Evolutionary conservation across 2,888 invertebrate species (phyloP).

Genomic region (Drosophila peninsularis): DNA sequence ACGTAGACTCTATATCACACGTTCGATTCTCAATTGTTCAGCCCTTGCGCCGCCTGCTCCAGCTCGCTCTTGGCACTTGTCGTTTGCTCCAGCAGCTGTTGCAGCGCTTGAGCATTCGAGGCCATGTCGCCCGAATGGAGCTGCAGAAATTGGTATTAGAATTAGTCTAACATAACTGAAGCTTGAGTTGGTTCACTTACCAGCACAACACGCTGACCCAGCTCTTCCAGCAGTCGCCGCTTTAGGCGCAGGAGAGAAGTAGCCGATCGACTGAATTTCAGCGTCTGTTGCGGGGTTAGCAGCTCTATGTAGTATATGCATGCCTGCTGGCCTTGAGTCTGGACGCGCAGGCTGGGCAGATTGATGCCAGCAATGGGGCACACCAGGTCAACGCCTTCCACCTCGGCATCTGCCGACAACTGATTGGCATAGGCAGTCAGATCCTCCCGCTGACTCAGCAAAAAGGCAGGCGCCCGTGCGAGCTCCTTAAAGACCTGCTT

Average conservation of each 20-base stretch:
- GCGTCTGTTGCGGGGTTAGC: constrained; percentile 72
- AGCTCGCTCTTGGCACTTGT: neutral
- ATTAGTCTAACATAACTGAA: neutral
- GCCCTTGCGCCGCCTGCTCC: constrained; percentile 23
- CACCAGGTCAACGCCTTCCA: constrained; percentile 68
- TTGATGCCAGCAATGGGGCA: constrained; percentile 82
- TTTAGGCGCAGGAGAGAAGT: constrained; percentile 78
- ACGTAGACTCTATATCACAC: constrained; percentile 62
- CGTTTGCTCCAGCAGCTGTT: constrained; percentile 40
- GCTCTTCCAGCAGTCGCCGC: constrained; percentile 68
- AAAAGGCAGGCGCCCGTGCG: constrained; percentile 70
- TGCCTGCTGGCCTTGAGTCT: constrained; percentile 44
- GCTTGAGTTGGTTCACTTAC: constrained; percentile 52
- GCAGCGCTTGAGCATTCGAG: constrained; percentile 51
- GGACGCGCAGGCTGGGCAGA: constrained; percentile 79
- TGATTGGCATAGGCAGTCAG: constrained; percentile 63
- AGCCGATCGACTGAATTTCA: constrained; percentile 75
- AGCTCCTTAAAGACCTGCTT: constrained; percentile 64
- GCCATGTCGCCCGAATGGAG: constrained; percentile 60
- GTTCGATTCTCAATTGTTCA: constrained; percentile 38
- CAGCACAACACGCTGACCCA: constrained; percentile 76
- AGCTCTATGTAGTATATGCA: constrained; percentile 75
- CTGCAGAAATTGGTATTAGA: constrained; percentile 24
- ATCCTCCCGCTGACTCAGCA: constrained; percentile 68
- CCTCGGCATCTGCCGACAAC: constrained; percentile 58